Evolutionary conservation across 2,888 invertebrate species (phyloP).

Genomic region (Halictus quadricinctus): DNA sequence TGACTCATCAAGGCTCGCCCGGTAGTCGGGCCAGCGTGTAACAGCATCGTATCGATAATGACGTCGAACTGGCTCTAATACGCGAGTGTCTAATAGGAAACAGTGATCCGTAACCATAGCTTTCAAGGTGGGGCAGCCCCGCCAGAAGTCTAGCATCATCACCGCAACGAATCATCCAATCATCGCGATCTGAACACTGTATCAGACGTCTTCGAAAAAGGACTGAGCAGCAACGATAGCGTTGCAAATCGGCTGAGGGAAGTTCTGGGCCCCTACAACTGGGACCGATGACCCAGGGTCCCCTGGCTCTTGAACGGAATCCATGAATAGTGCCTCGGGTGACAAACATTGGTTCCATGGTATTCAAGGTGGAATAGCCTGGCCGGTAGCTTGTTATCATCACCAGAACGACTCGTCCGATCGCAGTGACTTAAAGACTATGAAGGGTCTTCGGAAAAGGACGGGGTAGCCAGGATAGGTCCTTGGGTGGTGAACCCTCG

Average conservation of each 20-base stretch:
- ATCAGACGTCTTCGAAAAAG: neutral
- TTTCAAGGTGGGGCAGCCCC: slow-evolving; percentile 27
- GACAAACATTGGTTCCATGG: too few species aligned
- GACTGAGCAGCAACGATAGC: neutral
- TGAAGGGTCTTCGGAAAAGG: neutral
- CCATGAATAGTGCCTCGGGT: too few species aligned
- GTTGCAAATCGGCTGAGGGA: neutral
- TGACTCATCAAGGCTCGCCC: neutral
- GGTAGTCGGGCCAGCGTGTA: neutral
- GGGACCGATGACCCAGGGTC: too few species aligned
- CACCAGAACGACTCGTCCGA: neutral
- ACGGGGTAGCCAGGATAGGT: neutral
- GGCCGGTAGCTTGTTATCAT: neutral
- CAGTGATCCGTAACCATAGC: slow-evolving; percentile 46
- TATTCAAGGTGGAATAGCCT: neutral
- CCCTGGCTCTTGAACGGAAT: too few species aligned
- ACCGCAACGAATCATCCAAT: neutral
- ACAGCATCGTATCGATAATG: neutral
- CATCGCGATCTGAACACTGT: neutral
- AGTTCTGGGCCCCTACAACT: too few species aligned
- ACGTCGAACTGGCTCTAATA: neutral
- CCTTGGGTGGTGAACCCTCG: neutral
- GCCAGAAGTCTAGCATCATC: neutral
- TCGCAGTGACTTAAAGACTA: neutral
- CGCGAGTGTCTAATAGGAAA: slow-evolving; percentile 43